Evolutionary conservation across 2,888 invertebrate genomes (phyloP).

Genomic region (Melolontha melolontha): DNA sequence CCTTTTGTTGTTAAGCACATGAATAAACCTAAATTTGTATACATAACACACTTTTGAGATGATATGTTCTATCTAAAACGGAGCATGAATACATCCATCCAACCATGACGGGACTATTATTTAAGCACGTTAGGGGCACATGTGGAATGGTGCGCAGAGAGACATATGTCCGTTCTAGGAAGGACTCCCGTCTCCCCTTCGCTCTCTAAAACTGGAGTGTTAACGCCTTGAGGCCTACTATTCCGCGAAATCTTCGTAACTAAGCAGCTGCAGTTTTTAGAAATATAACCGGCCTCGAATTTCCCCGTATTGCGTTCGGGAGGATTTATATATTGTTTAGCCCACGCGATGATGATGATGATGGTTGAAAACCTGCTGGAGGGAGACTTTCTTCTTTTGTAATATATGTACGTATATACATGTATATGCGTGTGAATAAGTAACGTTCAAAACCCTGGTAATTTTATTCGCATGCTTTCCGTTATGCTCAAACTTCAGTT

Average conservation of each 20-base stretch:
- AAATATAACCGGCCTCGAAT: slow-evolving; percentile 39
- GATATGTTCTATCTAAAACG: neutral
- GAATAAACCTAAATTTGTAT: too few species aligned
- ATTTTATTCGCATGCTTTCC: too few species aligned
- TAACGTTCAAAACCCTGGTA: too few species aligned
- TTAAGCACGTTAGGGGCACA: slow-evolving; percentile 33
- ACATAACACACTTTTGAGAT: too few species aligned
- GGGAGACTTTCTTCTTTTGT: neutral
- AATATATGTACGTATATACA: neutral
- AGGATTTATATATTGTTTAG: slow-evolving; percentile 37
- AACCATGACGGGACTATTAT: slow-evolving; percentile 23
- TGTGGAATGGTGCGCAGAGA: slow-evolving; percentile 35
- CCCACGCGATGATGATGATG: slow-evolving; percentile 33
- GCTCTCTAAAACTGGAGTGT: slow-evolving; percentile 42
- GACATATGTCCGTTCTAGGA: slow-evolving; percentile 44
- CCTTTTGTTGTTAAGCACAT: too few species aligned
- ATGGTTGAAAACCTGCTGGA: neutral
- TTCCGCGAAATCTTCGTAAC: slow-evolving; percentile 44
- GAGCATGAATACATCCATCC: slow-evolving; percentile 16
- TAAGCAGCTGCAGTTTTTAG: slow-evolving; percentile 45
- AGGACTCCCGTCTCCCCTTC: slow-evolving; percentile 41
- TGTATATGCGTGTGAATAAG: too few species aligned
- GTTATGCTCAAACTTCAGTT: too few species aligned
- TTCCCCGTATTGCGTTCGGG: slow-evolving; percentile 35
- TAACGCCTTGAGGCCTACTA: slow-evolving; percentile 37